Evolutionary conservation across 2,113 vertebrate genomes (phyloP).

Genomic region (Salvelinus namaycush): DNA sequence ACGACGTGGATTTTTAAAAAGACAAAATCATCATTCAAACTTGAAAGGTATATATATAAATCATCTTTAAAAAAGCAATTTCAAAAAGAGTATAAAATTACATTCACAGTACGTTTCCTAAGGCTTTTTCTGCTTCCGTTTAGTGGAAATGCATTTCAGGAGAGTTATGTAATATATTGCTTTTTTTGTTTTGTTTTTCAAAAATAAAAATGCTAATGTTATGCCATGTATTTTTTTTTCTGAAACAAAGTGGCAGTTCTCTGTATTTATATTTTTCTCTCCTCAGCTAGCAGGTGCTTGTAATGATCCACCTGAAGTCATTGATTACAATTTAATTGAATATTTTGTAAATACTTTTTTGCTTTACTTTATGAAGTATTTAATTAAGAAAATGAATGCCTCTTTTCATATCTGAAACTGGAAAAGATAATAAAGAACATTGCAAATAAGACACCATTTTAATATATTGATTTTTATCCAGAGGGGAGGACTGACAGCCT

Average conservation of each 20-base stretch:
- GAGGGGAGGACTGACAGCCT: background rate
- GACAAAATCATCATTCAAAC: constrained; percentile 53
- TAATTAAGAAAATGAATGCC: constrained; percentile 85
- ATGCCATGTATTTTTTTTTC: constrained; percentile 39
- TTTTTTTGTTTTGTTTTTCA: constrained; percentile 54
- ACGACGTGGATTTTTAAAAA: constrained; percentile 52
- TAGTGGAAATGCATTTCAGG: constrained; percentile 70
- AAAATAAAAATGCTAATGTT: constrained; percentile 63
- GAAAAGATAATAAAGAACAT: constrained; percentile 79
- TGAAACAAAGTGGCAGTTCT: constrained; percentile 53
- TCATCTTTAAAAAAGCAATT: constrained; percentile 41
- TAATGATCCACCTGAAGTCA: constrained; percentile 81
- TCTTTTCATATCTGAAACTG: constrained; percentile 88
- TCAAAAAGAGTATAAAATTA: constrained; percentile 5
- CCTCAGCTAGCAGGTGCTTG: constrained; percentile 80
- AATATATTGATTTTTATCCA: constrained; percentile 4
- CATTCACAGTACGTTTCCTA: constrained; percentile 58
- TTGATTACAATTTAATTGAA: constrained; percentile 83
- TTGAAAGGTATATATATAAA: constrained; percentile 49
- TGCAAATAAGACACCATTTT: constrained; percentile 61
- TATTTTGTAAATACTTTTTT: constrained; percentile 86
- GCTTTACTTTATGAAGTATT: constrained; percentile 88
- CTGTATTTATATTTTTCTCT: constrained; percentile 84
- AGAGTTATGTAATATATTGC: constrained; percentile 57
- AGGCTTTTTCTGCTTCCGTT: constrained; percentile 70